phyloP scores from a whole-genome alignment of 2,797 vertebrate species.

The Microctenopoma stevenorrisi region DNA sequence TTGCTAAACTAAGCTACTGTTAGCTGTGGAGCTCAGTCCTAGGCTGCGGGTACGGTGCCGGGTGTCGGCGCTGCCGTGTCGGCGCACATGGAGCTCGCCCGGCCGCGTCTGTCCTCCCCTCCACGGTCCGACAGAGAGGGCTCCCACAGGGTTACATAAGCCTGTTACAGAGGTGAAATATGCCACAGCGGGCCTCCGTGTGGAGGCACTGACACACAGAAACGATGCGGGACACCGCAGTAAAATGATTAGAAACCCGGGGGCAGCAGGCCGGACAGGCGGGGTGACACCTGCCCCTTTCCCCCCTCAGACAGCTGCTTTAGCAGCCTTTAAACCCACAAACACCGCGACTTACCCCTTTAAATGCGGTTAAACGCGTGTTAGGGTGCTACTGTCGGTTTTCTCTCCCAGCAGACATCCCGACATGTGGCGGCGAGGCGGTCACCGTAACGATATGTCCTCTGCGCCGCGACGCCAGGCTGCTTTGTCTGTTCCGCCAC shows the following conservation, averaged over 20 bases:
- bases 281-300: no score
- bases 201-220: conserved; percentile 1
- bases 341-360: conserved; percentile 49
- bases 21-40: no score
- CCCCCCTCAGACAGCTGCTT: no score
- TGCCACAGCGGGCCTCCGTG: neutral
- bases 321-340: neutral
- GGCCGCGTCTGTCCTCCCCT: conserved; percentile 32
- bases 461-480: conserved; percentile 37
- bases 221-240: no score
- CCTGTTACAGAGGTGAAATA: conserved; percentile 18
- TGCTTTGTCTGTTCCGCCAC: conserved; percentile 25
- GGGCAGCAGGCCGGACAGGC: no score
- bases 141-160: conserved; percentile 80
- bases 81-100: conserved; percentile 39
- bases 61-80: conserved; percentile 6
- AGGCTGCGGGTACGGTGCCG: no score
- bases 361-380: neutral
- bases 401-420: conserved; percentile 35
- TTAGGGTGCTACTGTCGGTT: conserved; percentile 1
- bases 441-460: conserved; percentile 32
- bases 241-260: no score
- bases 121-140: conserved; percentile 48
- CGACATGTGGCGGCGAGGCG: conserved; percentile 37
- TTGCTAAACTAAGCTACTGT: no score